Percentiles rank a stretch among this genome's conserved stretches.
Conservation (phyloP, 2,888 invertebrate species). For the Sphaerophoria taeniata region DNA sequence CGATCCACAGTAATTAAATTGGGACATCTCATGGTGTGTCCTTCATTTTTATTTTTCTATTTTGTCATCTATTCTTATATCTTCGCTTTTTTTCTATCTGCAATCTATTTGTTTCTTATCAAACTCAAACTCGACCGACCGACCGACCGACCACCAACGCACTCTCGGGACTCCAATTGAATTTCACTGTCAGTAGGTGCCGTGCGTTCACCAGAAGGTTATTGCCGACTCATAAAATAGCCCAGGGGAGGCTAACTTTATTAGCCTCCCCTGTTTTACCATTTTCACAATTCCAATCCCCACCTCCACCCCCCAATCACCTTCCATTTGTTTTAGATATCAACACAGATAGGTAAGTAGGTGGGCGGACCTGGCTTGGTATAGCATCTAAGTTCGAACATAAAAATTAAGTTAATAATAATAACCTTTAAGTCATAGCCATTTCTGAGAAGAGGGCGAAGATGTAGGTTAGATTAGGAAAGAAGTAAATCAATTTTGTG, state of each 20-base stretch:
- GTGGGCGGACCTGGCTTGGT: no score
- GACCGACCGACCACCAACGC: constrained; percentile 29
- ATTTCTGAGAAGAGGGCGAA: background rate
- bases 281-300: background rate
- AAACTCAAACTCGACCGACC: constrained; percentile 27
- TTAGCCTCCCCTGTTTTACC: constrained; percentile 36
- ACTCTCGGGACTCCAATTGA: constrained; percentile 63
- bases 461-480: constrained; percentile 16
- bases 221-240: constrained; percentile 69
- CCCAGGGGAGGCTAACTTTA: constrained; percentile 65
- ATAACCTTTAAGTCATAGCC: constrained; percentile 69
- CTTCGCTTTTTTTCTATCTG: constrained; percentile 4
- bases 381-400: constrained; percentile 37
- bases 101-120: constrained; percentile 34
- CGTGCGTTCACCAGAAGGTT: constrained; percentile 61
- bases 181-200: constrained; percentile 59
- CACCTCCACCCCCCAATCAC: constrained; percentile 52
- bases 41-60: constrained; percentile 41
- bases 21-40: constrained; percentile 79
- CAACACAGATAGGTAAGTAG: no score
- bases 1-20: constrained; percentile 82
- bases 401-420: constrained; percentile 70
- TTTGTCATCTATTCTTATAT: constrained; percentile 28
- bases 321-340: constrained; percentile 48
- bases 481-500: constrained; percentile 65